Conservation (phyloP, 2,797 vertebrate species). For the Valencia hispanica region DNA sequence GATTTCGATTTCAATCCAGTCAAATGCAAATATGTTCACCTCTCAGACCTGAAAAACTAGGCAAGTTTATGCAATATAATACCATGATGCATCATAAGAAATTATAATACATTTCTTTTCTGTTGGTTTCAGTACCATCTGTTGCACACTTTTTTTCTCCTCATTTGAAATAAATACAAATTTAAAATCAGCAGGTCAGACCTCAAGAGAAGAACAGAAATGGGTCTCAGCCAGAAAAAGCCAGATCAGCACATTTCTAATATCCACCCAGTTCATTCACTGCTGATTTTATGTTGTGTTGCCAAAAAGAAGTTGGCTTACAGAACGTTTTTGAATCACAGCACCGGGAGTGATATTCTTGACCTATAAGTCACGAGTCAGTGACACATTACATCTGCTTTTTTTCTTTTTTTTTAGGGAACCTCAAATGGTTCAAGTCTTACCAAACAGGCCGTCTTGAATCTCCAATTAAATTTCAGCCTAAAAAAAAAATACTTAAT, state of each 20-base stretch:
- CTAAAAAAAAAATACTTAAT: constrained; percentile 4
- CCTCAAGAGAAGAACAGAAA: background rate
- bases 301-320: constrained; percentile 3
- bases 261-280: background rate
- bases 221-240: background rate
- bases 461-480: background rate
- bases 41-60: background rate
- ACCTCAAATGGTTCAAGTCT: constrained; percentile 19
- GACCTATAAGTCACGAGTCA: constrained; percentile 47
- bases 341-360: constrained; percentile 28
- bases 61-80: background rate
- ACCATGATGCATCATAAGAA: background rate
- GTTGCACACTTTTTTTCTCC: background rate
- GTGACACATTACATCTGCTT: constrained; percentile 15
- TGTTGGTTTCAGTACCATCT: background rate
- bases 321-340: constrained; percentile 35
- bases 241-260: background rate
- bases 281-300: background rate
- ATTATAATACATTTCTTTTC: background rate
- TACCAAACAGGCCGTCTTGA: background rate
- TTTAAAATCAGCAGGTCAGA: background rate
- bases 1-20: background rate
- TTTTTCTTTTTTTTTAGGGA: constrained; percentile 23
- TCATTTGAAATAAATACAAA: background rate
- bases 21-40: background rate